Evolutionary conservation across 2,888 invertebrate species (phyloP).

Genomic region (Plagodis dolabraria): DNA sequence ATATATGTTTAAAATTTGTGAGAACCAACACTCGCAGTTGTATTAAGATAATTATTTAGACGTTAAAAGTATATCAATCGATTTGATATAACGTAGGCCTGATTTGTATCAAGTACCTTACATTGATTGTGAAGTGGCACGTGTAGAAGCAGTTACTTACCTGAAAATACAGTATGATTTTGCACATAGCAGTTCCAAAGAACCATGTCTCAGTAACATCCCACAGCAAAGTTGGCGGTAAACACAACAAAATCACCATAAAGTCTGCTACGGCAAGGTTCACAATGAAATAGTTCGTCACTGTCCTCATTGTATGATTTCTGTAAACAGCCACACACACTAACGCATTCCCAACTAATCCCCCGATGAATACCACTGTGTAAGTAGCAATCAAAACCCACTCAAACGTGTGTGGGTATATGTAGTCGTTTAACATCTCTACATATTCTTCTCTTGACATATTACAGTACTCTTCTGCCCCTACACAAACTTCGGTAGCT

Average conservation of each 20-base stretch:
- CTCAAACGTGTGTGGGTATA: conserved; percentile 89
- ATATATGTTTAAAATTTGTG: too few relatives aligned
- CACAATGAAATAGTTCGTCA: conserved; percentile 96
- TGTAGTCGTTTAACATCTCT: conserved; percentile 85
- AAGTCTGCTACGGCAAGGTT: conserved; percentile 95
- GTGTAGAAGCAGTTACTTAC: conserved; percentile 70
- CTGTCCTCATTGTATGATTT: conserved; percentile 94
- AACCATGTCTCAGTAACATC: conserved; percentile 98
- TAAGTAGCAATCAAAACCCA: conserved; percentile 92
- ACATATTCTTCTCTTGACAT: conserved; percentile 85
- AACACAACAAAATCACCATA: conserved; percentile 94
- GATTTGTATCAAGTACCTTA: too few relatives aligned
- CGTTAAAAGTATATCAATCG: too few relatives aligned
- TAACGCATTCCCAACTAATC: conserved; percentile 93
- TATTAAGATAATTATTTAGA: too few relatives aligned
- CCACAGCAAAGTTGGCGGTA: conserved; percentile 95
- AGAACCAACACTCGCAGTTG: too few relatives aligned
- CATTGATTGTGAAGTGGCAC: too few relatives aligned
- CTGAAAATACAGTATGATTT: conserved; percentile 94
- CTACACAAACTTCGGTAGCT: conserved; percentile 64
- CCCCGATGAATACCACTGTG: conserved; percentile 90
- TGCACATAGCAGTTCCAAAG: conserved; percentile 92
- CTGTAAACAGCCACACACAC: conserved; percentile 95
- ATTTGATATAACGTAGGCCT: too few relatives aligned
- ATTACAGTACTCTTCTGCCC: conserved; percentile 75